Percentiles rank a stretch among this genome's conserved stretches.
Evolutionary conservation across 2,797 vertebrate species (phyloP).

Genomic region (Chaunax sp.): DNA sequence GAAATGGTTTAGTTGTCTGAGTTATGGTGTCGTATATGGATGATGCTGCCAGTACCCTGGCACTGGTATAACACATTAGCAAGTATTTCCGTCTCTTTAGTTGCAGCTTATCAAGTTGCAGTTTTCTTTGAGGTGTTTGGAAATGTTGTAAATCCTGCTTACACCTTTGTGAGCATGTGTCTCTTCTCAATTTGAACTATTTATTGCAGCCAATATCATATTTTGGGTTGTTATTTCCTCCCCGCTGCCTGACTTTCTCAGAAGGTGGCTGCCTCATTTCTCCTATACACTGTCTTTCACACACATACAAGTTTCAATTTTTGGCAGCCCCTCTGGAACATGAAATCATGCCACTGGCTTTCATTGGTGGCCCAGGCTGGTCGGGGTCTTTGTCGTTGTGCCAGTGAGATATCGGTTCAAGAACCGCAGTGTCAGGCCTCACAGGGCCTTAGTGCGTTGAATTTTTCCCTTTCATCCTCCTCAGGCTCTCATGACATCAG

Average conservation of each 20-base stretch:
- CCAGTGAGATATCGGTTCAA: slow-evolving; percentile 74
- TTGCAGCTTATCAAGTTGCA: slow-evolving; percentile 22
- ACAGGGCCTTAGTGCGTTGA: slow-evolving; percentile 46
- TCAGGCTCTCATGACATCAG: slow-evolving; percentile 74
- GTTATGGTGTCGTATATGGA: slow-evolving; percentile 14
- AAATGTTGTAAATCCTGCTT: slow-evolving; percentile 58
- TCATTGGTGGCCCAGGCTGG: slow-evolving; percentile 48
- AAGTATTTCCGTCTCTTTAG: neutral
- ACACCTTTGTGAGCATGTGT: slow-evolving; percentile 42
- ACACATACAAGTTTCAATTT: slow-evolving; percentile 50
- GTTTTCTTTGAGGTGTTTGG: slow-evolving; percentile 44
- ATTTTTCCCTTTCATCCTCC: slow-evolving; percentile 71
- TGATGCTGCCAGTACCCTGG: slow-evolving; percentile 1
- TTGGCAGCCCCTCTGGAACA: slow-evolving; percentile 75
- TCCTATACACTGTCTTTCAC: slow-evolving; percentile 44
- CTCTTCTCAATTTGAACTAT: slow-evolving; percentile 47
- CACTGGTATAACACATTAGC: neutral
- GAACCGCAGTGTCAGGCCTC: slow-evolving; percentile 52
- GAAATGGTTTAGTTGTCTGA: slow-evolving; percentile 13
- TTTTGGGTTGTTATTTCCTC: slow-evolving; percentile 60
- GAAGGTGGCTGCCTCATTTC: slow-evolving; percentile 36
- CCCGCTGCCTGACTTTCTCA: slow-evolving; percentile 47
- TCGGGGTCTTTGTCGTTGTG: slow-evolving; percentile 65
- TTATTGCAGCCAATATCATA: slow-evolving; percentile 58
- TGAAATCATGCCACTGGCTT: slow-evolving; percentile 72